Percentiles rank a stretch among this genome's conserved stretches.
phyloP scores from a whole-genome alignment of 1,140 invertebrate genomes.

The honey bee (Apis mellifera) region DNA sequence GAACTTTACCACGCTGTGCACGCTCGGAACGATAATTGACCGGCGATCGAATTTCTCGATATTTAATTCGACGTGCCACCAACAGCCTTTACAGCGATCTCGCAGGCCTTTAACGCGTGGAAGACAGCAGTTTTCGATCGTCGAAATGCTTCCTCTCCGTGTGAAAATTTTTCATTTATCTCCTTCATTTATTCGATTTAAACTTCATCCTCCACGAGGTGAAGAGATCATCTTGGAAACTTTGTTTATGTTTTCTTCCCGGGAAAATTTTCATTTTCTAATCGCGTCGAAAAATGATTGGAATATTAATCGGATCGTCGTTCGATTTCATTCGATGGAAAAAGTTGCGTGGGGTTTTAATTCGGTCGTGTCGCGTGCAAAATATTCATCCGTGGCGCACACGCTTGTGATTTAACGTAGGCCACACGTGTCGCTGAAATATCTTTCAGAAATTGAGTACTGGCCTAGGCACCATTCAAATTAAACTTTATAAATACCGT shows the following conservation, averaged over 20 bases:
- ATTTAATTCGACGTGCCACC: background rate
- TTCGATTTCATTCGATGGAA: background rate
- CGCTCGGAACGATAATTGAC: background rate
- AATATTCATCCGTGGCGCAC: slow-evolving; percentile 1
- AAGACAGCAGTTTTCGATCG: background rate
- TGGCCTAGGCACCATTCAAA: slow-evolving; percentile 49
- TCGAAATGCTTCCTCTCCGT: background rate
- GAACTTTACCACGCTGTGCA: background rate
- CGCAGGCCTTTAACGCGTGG: too few species aligned
- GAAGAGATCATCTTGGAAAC: too few species aligned
- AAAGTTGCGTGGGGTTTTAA: background rate
- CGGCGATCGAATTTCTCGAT: background rate
- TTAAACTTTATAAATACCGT: slow-evolving; percentile 37
- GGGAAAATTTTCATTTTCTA: too few species aligned
- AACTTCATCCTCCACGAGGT: too few species aligned
- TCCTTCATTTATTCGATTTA: too few species aligned
- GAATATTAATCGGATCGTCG: background rate
- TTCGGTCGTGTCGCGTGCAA: slow-evolving; percentile 37
- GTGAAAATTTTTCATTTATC: too few species aligned
- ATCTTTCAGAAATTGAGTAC: slow-evolving; percentile 43
- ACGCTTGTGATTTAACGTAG: slow-evolving; percentile 39
- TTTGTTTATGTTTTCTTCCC: too few species aligned
- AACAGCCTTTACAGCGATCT: background rate
- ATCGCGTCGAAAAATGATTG: background rate
- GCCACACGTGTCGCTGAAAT: slow-evolving; percentile 41